Conservation (phyloP, 2,888 invertebrate species). For the Drosophila paracracens region DNA sequence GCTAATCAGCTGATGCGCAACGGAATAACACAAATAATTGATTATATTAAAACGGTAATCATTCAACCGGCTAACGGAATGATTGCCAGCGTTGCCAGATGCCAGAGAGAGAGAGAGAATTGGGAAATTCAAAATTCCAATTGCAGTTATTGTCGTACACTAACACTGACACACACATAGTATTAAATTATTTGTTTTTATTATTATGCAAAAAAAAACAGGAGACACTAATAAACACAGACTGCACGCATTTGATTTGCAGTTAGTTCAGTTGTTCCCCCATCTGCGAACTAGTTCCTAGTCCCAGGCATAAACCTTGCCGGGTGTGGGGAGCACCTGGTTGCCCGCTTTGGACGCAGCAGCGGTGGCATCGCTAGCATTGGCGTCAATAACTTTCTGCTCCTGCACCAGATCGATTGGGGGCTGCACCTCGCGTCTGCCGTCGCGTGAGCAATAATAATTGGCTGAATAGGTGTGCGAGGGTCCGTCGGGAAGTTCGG, state of each 20-base stretch:
- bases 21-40: slow-evolving; percentile 1
- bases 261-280: not conserved
- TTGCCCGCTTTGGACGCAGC: slow-evolving; percentile 56
- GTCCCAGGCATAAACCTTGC: slow-evolving; percentile 87
- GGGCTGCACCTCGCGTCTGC: slow-evolving; percentile 89
- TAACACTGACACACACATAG: not conserved
- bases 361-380: slow-evolving; percentile 74
- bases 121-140: not conserved
- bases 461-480: slow-evolving; percentile 91
- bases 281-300: slow-evolving; percentile 16
- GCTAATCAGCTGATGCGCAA: slow-evolving; percentile 10
- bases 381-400: slow-evolving; percentile 59
- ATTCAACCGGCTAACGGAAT: not conserved
- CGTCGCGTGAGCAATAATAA: slow-evolving; percentile 94
- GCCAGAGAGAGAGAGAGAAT: not conserved
- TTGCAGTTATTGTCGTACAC: not conserved
- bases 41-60: not conserved
- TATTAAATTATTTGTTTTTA: slow-evolving; percentile 6
- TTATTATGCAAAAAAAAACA: slow-evolving; percentile 17
- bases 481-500: slow-evolving; percentile 92
- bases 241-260: slow-evolving; percentile 9
- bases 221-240: slow-evolving; percentile 22
- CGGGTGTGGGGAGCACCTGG: slow-evolving; percentile 87
- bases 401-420: slow-evolving; percentile 81
- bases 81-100: not conserved